phyloP scores from a whole-genome alignment of 2,113 vertebrate species.

The Labrus mixtus region DNA sequence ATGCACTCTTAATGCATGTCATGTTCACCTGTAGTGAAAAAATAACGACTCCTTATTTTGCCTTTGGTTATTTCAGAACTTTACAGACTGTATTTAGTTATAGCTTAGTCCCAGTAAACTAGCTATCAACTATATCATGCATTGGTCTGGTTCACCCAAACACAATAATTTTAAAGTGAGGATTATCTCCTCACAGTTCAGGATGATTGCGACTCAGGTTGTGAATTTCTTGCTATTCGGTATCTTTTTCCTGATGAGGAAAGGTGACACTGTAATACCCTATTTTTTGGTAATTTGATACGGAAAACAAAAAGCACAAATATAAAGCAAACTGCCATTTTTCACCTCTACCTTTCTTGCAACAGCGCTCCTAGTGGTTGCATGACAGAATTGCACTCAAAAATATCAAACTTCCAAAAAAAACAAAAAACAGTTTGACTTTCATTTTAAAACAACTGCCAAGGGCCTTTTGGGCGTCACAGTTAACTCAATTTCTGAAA shows the following conservation, averaged over 20 bases:
- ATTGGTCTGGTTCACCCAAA: conserved; percentile 51
- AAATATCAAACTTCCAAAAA: conserved; percentile 51
- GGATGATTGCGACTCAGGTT: conserved; percentile 74
- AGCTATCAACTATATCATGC: conserved; percentile 5
- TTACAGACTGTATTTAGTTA: conserved; percentile 46
- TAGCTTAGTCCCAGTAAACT: conserved; percentile 14
- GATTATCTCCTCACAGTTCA: conserved; percentile 49
- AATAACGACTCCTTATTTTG: conserved; percentile 30
- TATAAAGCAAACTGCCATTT: conserved; percentile 67
- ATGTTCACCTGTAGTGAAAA: conserved; percentile 58
- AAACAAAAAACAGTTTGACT: conserved; percentile 40
- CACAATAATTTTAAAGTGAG: conserved; percentile 30
- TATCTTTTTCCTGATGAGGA: conserved; percentile 35
- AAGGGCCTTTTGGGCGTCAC: conserved; percentile 69
- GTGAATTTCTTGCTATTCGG: conserved; percentile 47
- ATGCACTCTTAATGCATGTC: conserved; percentile 75
- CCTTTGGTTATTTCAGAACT: conserved; percentile 56
- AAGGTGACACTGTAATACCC: conserved; percentile 28
- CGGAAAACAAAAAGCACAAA: conserved; percentile 68
- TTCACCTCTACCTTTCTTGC: conserved; percentile 27
- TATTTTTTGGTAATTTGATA: conserved; percentile 37
- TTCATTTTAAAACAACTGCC: conserved; percentile 68
- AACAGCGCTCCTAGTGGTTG: conserved; percentile 31
- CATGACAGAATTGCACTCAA: conserved; percentile 72
- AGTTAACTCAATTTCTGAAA: conserved; percentile 61